Evolutionary conservation across 1,140 invertebrate species (phyloP).

Genomic region (Lucilia cuprina): DNA sequence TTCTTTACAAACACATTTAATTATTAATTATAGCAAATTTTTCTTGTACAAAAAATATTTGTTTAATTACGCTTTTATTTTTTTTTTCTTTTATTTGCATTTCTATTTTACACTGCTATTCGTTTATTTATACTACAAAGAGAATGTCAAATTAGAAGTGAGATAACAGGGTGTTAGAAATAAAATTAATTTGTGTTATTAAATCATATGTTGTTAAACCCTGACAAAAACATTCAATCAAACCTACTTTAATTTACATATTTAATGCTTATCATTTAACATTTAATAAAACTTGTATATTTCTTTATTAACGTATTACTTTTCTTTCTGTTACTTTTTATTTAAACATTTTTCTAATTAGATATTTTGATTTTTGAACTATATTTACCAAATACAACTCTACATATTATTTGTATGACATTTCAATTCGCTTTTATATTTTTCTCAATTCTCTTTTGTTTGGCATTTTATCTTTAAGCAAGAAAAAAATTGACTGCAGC

Average conservation of each 20-base stretch:
- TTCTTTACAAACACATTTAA: background rate
- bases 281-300: too few species aligned
- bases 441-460: background rate
- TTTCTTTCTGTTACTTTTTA: too few species aligned
- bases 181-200: too few species aligned
- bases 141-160: background rate
- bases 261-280: too few species aligned
- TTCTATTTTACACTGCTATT: background rate
- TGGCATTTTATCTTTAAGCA: background rate
- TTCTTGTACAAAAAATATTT: background rate
- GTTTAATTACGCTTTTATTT: background rate
- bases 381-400: background rate
- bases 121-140: background rate
- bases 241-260: too few species aligned
- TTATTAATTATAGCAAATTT: background rate
- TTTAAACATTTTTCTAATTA: too few species aligned
- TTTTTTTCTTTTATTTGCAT: constrained; percentile 1
- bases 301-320: too few species aligned
- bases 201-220: background rate
- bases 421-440: background rate
- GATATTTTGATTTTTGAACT: too few species aligned
- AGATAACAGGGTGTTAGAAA: background rate
- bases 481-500: background rate
- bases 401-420: background rate
- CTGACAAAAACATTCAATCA: too few species aligned